Percentiles rank a stretch among this genome's conserved stretches.
Conservation (phyloP, 2,113 vertebrate genomes). For the Edolisoma coerulescens region DNA sequence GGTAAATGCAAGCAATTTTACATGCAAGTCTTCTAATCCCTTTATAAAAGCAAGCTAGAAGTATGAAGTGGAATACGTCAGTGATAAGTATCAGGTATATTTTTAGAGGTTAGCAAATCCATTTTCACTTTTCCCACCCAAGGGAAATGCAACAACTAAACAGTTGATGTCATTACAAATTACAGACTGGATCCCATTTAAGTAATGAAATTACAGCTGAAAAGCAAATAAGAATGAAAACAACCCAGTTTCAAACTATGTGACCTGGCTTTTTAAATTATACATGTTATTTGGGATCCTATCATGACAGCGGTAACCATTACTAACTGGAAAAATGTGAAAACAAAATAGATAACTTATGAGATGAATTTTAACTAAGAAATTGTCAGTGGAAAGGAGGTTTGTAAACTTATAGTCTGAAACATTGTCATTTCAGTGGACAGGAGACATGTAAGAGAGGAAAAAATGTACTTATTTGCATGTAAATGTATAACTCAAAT, state of each 20-base stretch:
- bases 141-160: not conserved
- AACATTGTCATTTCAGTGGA: not conserved
- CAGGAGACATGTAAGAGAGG: not conserved
- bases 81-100: not conserved
- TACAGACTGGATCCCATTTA: not conserved
- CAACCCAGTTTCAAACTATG: not conserved
- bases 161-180: not conserved
- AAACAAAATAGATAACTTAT: not conserved
- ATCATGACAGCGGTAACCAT: not conserved
- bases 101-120: not conserved
- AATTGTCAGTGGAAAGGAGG: not conserved
- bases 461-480: not conserved
- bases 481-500: not conserved
- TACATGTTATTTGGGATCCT: not conserved
- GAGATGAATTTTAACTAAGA: not conserved
- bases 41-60: not conserved
- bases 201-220: not conserved
- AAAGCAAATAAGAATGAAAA: not conserved
- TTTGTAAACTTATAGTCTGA: not conserved
- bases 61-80: not conserved
- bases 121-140: not conserved
- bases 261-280: not conserved
- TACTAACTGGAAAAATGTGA: not conserved
- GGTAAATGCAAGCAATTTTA: not conserved
- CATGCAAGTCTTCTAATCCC: not conserved